A percentile compares a stretch with the other conserved stretches of the same genome.
phyloP scores from a whole-genome alignment of 2,113 vertebrate genomes.

The zebrafish (Danio rerio) region GRCz12tu NC_133176.1:8355501-8356000 shows the following conservation, averaged over 20 bases:
- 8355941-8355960: no score
- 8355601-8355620: slow-evolving; percentile 38
- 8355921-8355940: background rate
- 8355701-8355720: slow-evolving; percentile 24
- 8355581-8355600: slow-evolving; percentile 23
- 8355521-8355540: slow-evolving; percentile 16
- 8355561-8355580: slow-evolving; percentile 38
- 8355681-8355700: slow-evolving; percentile 25
- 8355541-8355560: slow-evolving; percentile 1
- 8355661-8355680: slow-evolving; percentile 41
- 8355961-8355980: no score
- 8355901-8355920: background rate
- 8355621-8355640: slow-evolving; percentile 42
- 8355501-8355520: slow-evolving; percentile 19
- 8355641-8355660: slow-evolving; percentile 35
- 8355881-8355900: background rate
- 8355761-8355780: background rate
- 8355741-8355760: slow-evolving; percentile 29
- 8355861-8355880: no score
- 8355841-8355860: background rate
- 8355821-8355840: background rate
- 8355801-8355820: background rate
- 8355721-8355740: slow-evolving; percentile 34
- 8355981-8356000: no score
- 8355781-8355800: slow-evolving; percentile 22